Conservation (phyloP, 1,140 invertebrate species). For the Trachymyrmex cornetzi region DNA sequence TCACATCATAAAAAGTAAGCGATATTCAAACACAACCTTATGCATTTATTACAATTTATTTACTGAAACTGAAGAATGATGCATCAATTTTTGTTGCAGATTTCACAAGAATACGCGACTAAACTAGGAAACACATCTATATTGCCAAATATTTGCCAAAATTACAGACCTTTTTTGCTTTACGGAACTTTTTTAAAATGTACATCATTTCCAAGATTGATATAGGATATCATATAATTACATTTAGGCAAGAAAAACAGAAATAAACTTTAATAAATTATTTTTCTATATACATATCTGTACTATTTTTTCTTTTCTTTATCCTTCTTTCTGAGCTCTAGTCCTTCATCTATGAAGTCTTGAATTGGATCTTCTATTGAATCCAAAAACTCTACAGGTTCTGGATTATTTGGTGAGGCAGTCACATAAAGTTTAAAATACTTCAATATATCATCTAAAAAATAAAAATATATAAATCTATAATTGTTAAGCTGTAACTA, state of each 20-base stretch:
- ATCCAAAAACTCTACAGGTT: too few relatives aligned
- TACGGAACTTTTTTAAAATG: slow-evolving; percentile 27
- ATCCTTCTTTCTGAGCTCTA: not conserved
- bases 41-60: not conserved
- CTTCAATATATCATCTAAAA: slow-evolving; percentile 61
- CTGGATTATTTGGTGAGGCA: not conserved
- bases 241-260: slow-evolving; percentile 37
- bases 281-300: slow-evolving; percentile 48
- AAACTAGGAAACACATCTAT: not conserved
- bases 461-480: slow-evolving; percentile 5
- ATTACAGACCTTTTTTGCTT: too few relatives aligned
- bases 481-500: not conserved
- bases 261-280: slow-evolving; percentile 61
- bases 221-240: slow-evolving; percentile 14
- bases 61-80: not conserved
- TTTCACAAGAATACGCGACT: slow-evolving; percentile 6
- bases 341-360: not conserved
- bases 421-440: slow-evolving; percentile 43
- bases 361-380: not conserved
- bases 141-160: not conserved
- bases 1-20: slow-evolving; percentile 61
- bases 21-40: not conserved
- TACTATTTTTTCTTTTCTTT: slow-evolving; percentile 5
- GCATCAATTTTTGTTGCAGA: slow-evolving; percentile 22
- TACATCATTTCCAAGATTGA: slow-evolving; percentile 39